Base-by-base conservation (phyloP, 2,113 vertebrate species). In the Coryphaenoides rupestris region DNA sequence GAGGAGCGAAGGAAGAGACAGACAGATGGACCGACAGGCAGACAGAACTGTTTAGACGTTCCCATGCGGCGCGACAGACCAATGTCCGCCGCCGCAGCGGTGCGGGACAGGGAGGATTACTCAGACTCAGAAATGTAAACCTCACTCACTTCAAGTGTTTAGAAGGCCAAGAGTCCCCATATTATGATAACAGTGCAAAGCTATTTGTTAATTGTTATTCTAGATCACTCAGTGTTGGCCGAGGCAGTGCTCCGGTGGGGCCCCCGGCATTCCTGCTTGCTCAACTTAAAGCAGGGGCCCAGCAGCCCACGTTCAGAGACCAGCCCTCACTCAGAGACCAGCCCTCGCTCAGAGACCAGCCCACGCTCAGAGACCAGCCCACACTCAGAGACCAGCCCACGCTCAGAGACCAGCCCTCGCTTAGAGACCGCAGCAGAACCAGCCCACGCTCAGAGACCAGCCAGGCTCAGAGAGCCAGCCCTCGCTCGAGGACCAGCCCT, bases 141-240 rank as follows among this genome's bases (percentile, higher is more conserved):
- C 55, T 47, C 13, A 0, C 57, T 68, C 68, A 69, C 60, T 21
- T 60, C 46, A 24, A 65, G 56, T 79, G 72, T 80, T 83, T 73
- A 69, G 66, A 68, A 74, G 64, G 73, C 67, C 68, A 60, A 63
- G 62, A 70, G 65, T 75, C 58, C 56, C 55, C 58, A 65, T n/a
- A n/a, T 70, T 65, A 62, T 60, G 66, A 63, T 62, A 75, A 84
- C 79, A 74, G 70, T 40, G 62, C 22, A 59, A 66, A 62, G 74
- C 67, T 75, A 68, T 54, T 40, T 47, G 76, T 66, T 74, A 78
- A 77, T 84, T 82, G 77, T 81, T 83, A 67, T 75, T 76, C 66
- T 72, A 76, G 77, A 80, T 85, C 78, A 73, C 73, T 62, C 66
- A 54, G 13, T 75, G 69, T 72, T 21, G 64, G 56, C 45, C n/a